These are phyloP conservation scores for Phyllotis vaccarum DNA, from an alignment of 2,797 vertebrate species.

Conservation along the genomic window DNA sequence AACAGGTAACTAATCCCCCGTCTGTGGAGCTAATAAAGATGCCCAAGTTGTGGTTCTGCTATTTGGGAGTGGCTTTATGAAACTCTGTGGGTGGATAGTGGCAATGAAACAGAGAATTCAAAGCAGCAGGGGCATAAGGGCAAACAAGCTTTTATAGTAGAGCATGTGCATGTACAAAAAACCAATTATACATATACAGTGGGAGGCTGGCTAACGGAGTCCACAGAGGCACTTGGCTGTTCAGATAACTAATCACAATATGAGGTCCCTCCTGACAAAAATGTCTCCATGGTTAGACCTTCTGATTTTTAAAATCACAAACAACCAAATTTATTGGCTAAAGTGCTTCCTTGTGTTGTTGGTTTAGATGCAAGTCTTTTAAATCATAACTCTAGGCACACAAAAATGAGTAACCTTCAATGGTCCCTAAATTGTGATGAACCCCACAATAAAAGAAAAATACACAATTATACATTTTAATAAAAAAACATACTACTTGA, in stretches of 20 bases:
- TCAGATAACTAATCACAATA: slow-evolving; percentile 72
- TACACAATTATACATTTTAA: neutral
- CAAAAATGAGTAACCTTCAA: neutral
- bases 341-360: slow-evolving; percentile 49
- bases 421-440: neutral
- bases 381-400: slow-evolving; percentile 24
- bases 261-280: slow-evolving; percentile 62
- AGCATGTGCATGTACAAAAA: slow-evolving; percentile 61
- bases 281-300: slow-evolving; percentile 65
- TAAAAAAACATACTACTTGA: neutral
- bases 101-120: slow-evolving; percentile 81
- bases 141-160: slow-evolving; percentile 73
- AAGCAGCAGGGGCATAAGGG: slow-evolving; percentile 54
- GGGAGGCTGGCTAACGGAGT: slow-evolving; percentile 65
- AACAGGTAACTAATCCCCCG: slow-evolving; percentile 62
- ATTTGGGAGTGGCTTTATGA: slow-evolving; percentile 73
- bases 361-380: slow-evolving; percentile 13
- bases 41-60: slow-evolving; percentile 71
- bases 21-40: slow-evolving; percentile 71
- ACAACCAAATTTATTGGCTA: slow-evolving; percentile 59
- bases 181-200: slow-evolving; percentile 33
- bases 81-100: slow-evolving; percentile 69
- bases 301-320: slow-evolving; percentile 70
- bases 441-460: slow-evolving; percentile 21
- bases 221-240: slow-evolving; percentile 57